Evolutionary conservation across 2,113 vertebrate genomes (phyloP).

Genomic region (Cercopithecus mona): DNA sequence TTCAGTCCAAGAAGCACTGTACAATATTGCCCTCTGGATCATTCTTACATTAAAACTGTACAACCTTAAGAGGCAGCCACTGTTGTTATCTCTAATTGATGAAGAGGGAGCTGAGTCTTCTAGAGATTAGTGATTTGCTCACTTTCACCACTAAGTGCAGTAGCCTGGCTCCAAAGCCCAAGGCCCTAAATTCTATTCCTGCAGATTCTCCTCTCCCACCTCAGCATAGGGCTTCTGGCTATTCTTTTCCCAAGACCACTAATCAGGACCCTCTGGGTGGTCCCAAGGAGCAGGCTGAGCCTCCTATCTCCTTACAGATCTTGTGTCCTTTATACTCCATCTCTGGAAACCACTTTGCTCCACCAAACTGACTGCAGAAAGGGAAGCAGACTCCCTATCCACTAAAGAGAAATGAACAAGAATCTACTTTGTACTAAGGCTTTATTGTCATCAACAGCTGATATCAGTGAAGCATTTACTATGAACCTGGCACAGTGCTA

Average conservation of each 20-base stretch:
- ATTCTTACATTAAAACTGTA: neutral
- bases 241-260: too few relatives aligned
- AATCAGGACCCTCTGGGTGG: neutral
- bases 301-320: neutral
- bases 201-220: neutral
- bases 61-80: too few relatives aligned
- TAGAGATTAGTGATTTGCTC: too few relatives aligned
- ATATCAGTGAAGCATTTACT: fast-evolving
- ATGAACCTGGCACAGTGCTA: fast-evolving
- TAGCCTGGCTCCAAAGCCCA: neutral
- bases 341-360: too few relatives aligned
- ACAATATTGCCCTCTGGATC: neutral
- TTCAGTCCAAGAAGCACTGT: neutral
- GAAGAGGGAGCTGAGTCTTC: neutral
- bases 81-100: too few relatives aligned
- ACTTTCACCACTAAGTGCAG: neutral
- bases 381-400: neutral
- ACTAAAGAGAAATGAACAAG: fast-evolving
- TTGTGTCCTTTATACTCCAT: neutral
- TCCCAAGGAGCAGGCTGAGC: neutral
- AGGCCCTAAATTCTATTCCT: too few relatives aligned
- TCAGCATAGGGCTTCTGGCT: neutral
- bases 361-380: too few relatives aligned
- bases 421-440: neutral
- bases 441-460: too few relatives aligned